Base-by-base conservation (phyloP, 37 sponge, comb jelly and placozoan genomes). In the Bolinopsis microptera region DNA sequence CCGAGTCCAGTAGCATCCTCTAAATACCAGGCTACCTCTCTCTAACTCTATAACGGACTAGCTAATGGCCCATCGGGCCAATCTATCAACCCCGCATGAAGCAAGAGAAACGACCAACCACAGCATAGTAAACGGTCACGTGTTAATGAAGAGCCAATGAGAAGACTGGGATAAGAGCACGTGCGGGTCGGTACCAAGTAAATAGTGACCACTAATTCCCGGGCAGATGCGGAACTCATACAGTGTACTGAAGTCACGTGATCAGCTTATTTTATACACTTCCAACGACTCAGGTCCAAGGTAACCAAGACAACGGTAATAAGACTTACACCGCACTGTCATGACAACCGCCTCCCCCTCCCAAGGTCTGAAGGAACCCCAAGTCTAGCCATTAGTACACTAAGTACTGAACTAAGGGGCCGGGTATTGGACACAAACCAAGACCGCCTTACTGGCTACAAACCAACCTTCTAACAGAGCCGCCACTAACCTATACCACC, bases 191-290 rank as follows among this genome's bases (percentile, higher is more conserved):
- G 25, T 26, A 26, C 74, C 5, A 2, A 28, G 74, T 70, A 70
- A 70, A 70, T 70, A 70, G 74, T 28, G 74, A 70, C 74, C 74
- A 22, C 74, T 70, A 70, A 70, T 70, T 70, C 74, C 30, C 5
- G 74, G 74, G 30, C 28, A 70, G 74, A 70, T 70, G 74, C 74
- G 74, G 74, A 70, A 70, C 74, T 70, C 26, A n/a, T 70, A 48
- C 61, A 48, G 61, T 48, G 61, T 48, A 48, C 61, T 18, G 61
- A 13, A 13, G 13, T 48, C 61, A 48, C 61, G 61, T 48, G 61
- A 48, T 13, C 61, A 48, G 61, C 61, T 48, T 48, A 48, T 13
- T 48, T 48, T 48, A 48, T 48, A 48, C 61, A 48, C 61, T 48
- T 48, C 13, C 13, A 48, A 13, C 61, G 61, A 13, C 13, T 48